These are phyloP conservation scores for Sebastes schlegelii DNA, from an alignment of 2,113 vertebrate species.

Conservation along the genomic window DNA sequence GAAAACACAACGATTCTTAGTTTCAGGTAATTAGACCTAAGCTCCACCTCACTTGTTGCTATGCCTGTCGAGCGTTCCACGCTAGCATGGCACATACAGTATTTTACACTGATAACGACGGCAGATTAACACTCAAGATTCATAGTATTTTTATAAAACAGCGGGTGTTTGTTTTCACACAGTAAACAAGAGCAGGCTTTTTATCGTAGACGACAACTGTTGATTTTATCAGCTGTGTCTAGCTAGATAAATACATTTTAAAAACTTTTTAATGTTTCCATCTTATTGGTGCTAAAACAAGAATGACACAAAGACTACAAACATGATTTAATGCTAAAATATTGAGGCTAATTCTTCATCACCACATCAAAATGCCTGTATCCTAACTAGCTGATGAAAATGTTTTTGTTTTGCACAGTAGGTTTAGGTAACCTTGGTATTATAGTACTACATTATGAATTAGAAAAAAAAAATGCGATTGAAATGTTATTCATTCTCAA, in stretches of 20 bases:
- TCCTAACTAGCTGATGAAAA: background rate
- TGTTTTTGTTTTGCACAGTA: background rate
- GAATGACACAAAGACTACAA: background rate
- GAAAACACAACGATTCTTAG: too few relatives aligned
- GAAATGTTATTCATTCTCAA: background rate
- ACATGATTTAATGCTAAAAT: background rate
- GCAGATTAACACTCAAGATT: background rate
- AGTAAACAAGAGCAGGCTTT: background rate
- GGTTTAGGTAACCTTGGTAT: background rate
- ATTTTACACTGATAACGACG: background rate
- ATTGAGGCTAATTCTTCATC: background rate
- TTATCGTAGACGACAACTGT: background rate
- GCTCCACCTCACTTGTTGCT: too few relatives aligned
- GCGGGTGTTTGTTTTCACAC: background rate
- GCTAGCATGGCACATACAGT: background rate
- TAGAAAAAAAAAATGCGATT: background rate
- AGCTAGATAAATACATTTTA: background rate
- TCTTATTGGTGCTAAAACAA: background rate
- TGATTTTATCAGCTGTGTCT: background rate
- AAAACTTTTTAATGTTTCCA: background rate
- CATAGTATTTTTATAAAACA: background rate
- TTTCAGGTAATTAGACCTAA: too few relatives aligned
- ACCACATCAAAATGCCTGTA: background rate
- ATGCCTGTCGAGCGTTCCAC: background rate
- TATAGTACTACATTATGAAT: background rate